Evolutionary conservation across 1,140 invertebrate genomes (phyloP).

Genomic region (Eufriesea mexicana): DNA sequence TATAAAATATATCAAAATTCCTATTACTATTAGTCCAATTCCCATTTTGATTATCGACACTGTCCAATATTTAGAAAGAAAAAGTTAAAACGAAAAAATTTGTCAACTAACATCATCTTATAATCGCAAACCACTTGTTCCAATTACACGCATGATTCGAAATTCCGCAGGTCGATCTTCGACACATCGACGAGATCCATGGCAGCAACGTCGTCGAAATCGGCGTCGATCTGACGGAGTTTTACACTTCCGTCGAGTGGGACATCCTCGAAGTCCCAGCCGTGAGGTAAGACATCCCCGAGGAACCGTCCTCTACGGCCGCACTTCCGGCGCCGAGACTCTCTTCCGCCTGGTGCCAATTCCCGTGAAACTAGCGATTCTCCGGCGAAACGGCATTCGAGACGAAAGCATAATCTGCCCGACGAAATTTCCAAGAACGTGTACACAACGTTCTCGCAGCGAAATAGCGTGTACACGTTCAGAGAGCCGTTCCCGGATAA

Average conservation of each 20-base stretch:
- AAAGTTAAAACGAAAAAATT: no score
- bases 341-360: neutral
- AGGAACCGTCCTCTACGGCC: neutral
- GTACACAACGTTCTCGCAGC: neutral
- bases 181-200: conserved; percentile 92
- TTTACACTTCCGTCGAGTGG: conserved; percentile 99
- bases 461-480: no score
- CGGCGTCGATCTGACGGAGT: conserved; percentile 96
- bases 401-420: neutral
- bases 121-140: neutral
- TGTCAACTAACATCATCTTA: no score
- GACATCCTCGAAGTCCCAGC: conserved; percentile 98
- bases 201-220: conserved; percentile 92
- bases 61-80: no score
- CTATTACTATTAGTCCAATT: no score
- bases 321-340: no score
- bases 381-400: neutral
- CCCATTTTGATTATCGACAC: no score
- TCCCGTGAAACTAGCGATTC: neutral
- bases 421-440: neutral
- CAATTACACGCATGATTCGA: neutral
- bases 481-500: no score
- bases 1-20: no score
- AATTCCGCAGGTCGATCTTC: conserved; percentile 89
- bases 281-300: conserved; percentile 85